Conservation (phyloP, 2,888 invertebrate species). For the Carabus problematicus region DNA sequence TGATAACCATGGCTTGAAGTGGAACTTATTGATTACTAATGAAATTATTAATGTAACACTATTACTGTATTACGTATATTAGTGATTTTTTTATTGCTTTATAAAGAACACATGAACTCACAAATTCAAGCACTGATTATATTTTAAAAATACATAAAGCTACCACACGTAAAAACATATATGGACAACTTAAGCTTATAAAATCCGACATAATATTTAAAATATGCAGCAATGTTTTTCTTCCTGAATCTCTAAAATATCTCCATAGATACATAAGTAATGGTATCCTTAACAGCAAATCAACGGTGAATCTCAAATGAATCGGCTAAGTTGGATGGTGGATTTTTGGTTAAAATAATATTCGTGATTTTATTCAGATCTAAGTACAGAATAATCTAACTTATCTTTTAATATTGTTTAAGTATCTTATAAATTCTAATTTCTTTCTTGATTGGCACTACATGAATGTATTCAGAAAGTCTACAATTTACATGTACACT, state of each 20-base stretch:
- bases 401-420: slow-evolving; percentile 29
- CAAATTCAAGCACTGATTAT: slow-evolving; percentile 28
- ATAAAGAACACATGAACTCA: background rate
- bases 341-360: background rate
- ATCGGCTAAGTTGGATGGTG: no score
- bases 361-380: slow-evolving; percentile 34
- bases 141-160: slow-evolving; percentile 33
- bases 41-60: no score
- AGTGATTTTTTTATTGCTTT: background rate
- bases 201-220: slow-evolving; percentile 19
- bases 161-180: slow-evolving; percentile 36
- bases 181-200: slow-evolving; percentile 38
- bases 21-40: background rate
- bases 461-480: slow-evolving; percentile 22
- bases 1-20: slow-evolving; percentile 28
- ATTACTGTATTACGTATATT: background rate
- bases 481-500: slow-evolving; percentile 26
- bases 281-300: background rate
- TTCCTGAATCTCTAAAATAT: slow-evolving; percentile 6
- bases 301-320: no score
- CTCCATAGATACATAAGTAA: slow-evolving; percentile 20
- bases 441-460: slow-evolving; percentile 27
- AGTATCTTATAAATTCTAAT: slow-evolving; percentile 31
- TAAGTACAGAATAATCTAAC: slow-evolving; percentile 38
- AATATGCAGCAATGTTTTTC: no score